Evolutionary conservation across 2,797 vertebrate genomes (phyloP), one percentile per base, ranked within the genome.

Genomic region (Rhyacichthys aspro): DNA sequence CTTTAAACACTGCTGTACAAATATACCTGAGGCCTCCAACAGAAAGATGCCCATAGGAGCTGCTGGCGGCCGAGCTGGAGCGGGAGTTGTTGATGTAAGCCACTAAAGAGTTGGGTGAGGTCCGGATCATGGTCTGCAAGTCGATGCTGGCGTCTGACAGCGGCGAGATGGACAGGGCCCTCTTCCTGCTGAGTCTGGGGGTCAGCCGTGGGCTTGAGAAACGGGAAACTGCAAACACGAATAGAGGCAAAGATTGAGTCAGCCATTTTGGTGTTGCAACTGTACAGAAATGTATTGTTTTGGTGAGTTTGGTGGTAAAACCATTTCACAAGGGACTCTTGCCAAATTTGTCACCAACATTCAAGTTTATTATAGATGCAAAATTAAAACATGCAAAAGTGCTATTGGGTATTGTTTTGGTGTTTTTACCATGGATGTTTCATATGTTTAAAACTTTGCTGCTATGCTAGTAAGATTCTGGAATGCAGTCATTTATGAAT

Each of bases 1-100:
- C 23, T 28, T 28, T 28, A 28, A 28, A 28, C 23, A 28, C 23
- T 6, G 7, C 7, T 28, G 4, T 28, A 28, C 23, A 1, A 8
- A 12, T 11, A 0, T 63, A 90, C 88, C 88, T 90, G 75, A 90
- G 82, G 14, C 88, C 87, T 14, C 97, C 96, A 0, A 98, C 96
- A 0, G 97, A 99, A 28, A 99, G 92, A 85, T 99, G 97, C 0
- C 97, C 97, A 0, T 99, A 99, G 55, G 97, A 99, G 77, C 97
- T 98, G 63, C 97, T 98, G 2, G 97, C 96, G 0, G 96, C 96
- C 0, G 97, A 99, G 81, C 96, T 99, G 90, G 96, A 96, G 19
- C 97, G 93, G 0, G 97, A 98, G 82, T 98, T 98, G 91, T 98
- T 98, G 91, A 99, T 98, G 81, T 98, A 99, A 0, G 97, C 97